Evolutionary conservation across 1,140 invertebrate genomes (phyloP), one percentile per base, ranked within the genome.

Genomic region (Vanessa tameamea): DNA sequence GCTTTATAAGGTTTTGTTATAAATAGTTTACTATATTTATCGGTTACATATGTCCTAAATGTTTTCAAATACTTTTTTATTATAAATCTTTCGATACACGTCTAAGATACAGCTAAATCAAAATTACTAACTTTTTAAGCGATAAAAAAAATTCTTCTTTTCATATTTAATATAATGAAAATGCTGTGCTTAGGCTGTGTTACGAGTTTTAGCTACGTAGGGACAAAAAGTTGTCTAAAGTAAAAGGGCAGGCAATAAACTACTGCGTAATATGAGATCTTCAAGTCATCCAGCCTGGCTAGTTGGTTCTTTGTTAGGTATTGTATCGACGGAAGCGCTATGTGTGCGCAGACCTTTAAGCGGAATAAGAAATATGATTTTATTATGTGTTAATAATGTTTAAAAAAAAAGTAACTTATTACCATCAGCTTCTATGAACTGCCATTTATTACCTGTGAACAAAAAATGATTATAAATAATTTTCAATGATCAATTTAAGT

Each of bases 211-310:
- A 57, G 8, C 20, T 61, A 13, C 14, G 15, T 7, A 16, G 50
- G 7, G 26, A 68, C 65, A 68, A 68, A 68, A 68, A 68, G 66
- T 68, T 55, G 66, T 68, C 51, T 47, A 57, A 68, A 68, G 66
- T 68, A 68, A 68, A 68, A 68, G 66, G 66, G 51, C 51, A 68
- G 51, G 66, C 26, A 61, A 59, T 59, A 59, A 59, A 59, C 51
- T 47, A 57, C 66, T 57, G n/a, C 66, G 31, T 68, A 57, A 57
- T 68, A 68, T 20, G 11, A 68, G 66, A 68, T 43, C 50, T 68
- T 68, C 51, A 12, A 16, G 37, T 31, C 53, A 57, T 26, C 53
- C 16, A 57, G 53, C 57, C 14, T 14, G 14, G 26, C 57, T 37
- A 61, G 57, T 61, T 59, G 20, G 55, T 12, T 26, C 57, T 61